Evolutionary conservation across 2,888 invertebrate genomes (phyloP).

Genomic region (Mystacides longicornis): DNA sequence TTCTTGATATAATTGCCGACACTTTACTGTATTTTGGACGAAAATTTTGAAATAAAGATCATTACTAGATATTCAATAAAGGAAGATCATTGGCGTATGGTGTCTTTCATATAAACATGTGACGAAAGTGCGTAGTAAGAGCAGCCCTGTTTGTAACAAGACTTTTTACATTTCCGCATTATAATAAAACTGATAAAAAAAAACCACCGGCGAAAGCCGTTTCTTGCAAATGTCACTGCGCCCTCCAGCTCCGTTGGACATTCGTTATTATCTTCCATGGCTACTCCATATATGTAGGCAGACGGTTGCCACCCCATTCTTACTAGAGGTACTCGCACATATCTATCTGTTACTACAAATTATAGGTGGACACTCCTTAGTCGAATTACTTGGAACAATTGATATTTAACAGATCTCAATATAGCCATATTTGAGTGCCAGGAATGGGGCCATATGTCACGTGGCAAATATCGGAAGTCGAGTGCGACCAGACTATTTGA

Average conservation of each 20-base stretch:
- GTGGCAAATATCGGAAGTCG: too few relatives aligned
- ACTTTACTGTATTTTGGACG: not conserved
- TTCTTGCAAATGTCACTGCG: constrained; percentile 50
- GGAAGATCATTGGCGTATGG: constrained; percentile 24
- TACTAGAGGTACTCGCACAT: too few relatives aligned
- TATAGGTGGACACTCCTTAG: too few relatives aligned
- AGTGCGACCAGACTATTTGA: too few relatives aligned
- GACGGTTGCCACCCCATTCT: constrained; percentile 7
- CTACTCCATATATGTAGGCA: too few relatives aligned
- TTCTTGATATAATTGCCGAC: too few relatives aligned
- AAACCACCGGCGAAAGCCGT: constrained; percentile 50
- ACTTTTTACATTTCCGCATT: constrained; percentile 56
- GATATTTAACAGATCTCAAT: too few relatives aligned
- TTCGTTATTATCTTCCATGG: constrained; percentile 26
- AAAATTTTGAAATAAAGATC: not conserved
- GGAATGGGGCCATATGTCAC: too few relatives aligned
- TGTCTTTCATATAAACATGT: too few relatives aligned
- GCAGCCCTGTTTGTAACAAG: constrained; percentile 44
- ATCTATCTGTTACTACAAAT: too few relatives aligned
- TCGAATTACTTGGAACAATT: too few relatives aligned
- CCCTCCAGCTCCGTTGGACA: constrained; percentile 30
- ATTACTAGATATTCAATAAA: not conserved
- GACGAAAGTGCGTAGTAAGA: constrained; percentile 29
- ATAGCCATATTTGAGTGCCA: too few relatives aligned
- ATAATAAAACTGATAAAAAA: constrained; percentile 61